Base-by-base conservation (phyloP, 2,797 vertebrate genomes). In the Sebastes paucispinis region DNA sequence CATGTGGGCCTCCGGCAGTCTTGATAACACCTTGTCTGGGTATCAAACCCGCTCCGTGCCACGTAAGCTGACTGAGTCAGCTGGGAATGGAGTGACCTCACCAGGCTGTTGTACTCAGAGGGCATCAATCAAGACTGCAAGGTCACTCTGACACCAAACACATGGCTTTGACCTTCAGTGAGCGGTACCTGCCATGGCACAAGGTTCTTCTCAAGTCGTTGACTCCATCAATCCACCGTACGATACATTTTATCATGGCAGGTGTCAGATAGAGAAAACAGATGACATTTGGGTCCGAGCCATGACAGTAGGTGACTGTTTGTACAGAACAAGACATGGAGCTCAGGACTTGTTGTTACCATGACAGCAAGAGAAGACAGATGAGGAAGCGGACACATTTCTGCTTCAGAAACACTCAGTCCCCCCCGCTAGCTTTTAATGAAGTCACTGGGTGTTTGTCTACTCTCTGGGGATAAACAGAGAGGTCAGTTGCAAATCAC, bases 401-500 rank as follows among this genome's bases (percentile, higher is more conserved):
- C 86, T 82, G 77, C 63, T 75, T 66, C 72, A 43, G 69, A 84
- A 75, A 82, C 76, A 78, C 75, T 86, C 82, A 77, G 65, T 20
- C 54, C 74, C 60, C 36, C 77, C 77, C 14, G 57, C 74, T 70
- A 58, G 39, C 60, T 88, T 94, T 94, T 93, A 94, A 95, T 94
- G 90, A 94, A 94, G 88, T 93, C 81, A 79, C 85, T 62, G 72
- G 63, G 86, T 84, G 80, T 89, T 87, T 75, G 79, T 88, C 82
- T 85, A 59, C 77, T 84, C 78, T 80, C 62, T 71, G 60, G 32
- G 77, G 73, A 86, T 75, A 70, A 90, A 82, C 81, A 74, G 58
- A 89, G 83, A 90, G 79, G 87, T 82, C 84, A 77, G 86, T n/a
- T 55, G 79, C 87, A 93, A 94, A 94, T 94, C 87, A 89, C 82